Base-by-base conservation (phyloP, 2,888 invertebrate species). In the Andrena fulva region DNA sequence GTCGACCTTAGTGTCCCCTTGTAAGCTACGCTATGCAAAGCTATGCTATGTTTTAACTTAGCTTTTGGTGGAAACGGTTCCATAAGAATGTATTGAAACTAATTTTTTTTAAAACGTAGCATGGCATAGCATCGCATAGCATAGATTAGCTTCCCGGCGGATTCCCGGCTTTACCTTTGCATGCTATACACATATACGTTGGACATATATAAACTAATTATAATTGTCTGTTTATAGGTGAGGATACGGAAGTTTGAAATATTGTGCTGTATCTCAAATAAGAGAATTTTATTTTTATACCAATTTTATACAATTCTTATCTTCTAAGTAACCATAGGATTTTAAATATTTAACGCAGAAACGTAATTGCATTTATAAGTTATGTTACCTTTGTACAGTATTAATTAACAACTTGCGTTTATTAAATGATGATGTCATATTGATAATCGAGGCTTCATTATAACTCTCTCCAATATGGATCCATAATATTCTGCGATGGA, bases 381-480 rank as follows among this genome's bases (percentile, higher is more conserved):
- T 50, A 6, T 50, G 24, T 48, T 56, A 12, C 31, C 12, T 29
- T 24, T 33, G 16, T 68, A 48, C 71, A 48, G 16, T 69, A 72
- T 83, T 71, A 56, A 64, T 54, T 63, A 54, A 78, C 24, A 10
- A 16, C 62, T 80, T 42, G 69, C 27, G 81, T 62, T 62, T 72
- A 77, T 72, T 76, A 78, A 35, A 75, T 67, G 16, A 74, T 77
- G 24, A 66, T 62, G 31, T 84, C 77, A 31, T 90, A 60, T 60
- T 90, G 89, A 84, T 91, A 86, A 60, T 92, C 90, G 10, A 92
- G 83, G 77, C 89, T 86, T 60, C 91, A 82, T 80, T 92, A 92
- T 24, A 93, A 77, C 76, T 92, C 87, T 27, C 92, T 78, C 56
- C 93, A 76, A 74, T 90, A 86, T 29, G 93, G 93, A 77, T 93